Conservation (phyloP, 2,888 invertebrate species). For the Eupeodes latifasciatus region DNA sequence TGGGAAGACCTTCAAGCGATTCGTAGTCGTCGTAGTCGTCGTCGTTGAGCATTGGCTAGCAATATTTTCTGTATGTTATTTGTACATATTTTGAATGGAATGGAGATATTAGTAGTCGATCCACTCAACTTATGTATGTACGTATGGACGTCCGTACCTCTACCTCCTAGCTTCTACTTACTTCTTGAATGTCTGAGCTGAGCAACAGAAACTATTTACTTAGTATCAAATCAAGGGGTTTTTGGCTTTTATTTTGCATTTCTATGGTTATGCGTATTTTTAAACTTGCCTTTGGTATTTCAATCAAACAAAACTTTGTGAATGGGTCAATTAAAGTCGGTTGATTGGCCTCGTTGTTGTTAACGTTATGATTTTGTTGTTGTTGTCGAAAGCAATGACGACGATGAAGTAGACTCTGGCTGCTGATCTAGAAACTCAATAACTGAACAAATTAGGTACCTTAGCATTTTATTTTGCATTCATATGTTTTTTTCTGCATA, state of each 20-base stretch:
- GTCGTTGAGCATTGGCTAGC: background rate
- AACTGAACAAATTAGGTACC: background rate
- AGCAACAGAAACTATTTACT: background rate
- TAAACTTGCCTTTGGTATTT: conserved; percentile 69
- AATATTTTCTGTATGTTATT: background rate
- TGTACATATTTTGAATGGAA: background rate
- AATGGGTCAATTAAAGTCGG: conserved; percentile 72
- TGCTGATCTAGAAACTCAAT: background rate
- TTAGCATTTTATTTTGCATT: background rate
- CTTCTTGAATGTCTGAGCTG: conserved; percentile 30
- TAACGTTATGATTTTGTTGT: background rate
- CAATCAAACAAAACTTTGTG: conserved; percentile 71
- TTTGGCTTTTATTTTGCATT: conserved; percentile 36
- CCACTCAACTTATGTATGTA: background rate
- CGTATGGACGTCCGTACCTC: no score
- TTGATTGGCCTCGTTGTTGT: conserved; percentile 34
- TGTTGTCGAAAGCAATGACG: background rate
- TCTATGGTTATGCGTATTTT: conserved; percentile 61
- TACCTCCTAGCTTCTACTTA: background rate
- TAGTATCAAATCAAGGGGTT: background rate
- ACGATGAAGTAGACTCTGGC: background rate
- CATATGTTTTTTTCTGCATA: background rate
- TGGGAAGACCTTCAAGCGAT: conserved; percentile 68
- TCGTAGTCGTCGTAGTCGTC: background rate
- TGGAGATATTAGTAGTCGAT: background rate